These are phyloP conservation scores for Athripsodes cinereus DNA, from an alignment of 2,888 invertebrate genomes.

Conservation along the genomic window DNA sequence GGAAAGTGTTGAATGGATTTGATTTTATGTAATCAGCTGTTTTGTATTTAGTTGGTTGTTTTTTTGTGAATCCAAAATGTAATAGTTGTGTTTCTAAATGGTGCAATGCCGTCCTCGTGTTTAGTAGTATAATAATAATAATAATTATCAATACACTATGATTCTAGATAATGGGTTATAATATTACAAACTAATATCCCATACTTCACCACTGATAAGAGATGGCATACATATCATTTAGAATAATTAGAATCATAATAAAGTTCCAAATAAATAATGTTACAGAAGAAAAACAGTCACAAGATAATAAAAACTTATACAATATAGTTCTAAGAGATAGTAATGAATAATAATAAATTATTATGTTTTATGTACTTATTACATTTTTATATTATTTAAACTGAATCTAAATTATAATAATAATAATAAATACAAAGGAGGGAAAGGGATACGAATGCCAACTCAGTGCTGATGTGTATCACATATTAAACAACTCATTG, in stretches of 20 bases:
- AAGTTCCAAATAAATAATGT: neutral
- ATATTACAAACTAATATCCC: constrained; percentile 23
- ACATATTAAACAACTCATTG: no score
- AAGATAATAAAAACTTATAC: neutral
- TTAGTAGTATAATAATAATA: no score
- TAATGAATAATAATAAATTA: no score
- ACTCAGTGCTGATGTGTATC: no score
- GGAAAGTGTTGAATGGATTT: neutral
- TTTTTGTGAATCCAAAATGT: no score
- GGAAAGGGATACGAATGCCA: no score
- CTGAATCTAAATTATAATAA: no score
- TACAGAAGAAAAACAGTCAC: neutral
- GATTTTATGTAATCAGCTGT: neutral
- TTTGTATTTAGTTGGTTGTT: no score
- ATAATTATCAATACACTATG: neutral
- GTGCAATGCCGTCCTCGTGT: neutral
- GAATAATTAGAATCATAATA: neutral
- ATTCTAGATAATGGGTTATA: constrained; percentile 26
- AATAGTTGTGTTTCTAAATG: neutral
- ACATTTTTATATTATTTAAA: no score
- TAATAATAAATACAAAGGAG: no score
- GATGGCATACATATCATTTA: constrained; percentile 5
- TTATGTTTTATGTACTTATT: no score
- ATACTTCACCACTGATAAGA: constrained; percentile 9
- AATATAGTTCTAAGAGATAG: no score